These are phyloP conservation scores for Homarus gammarus DNA, from an alignment of 2,888 invertebrate genomes.

Conservation along the genomic window DNA sequence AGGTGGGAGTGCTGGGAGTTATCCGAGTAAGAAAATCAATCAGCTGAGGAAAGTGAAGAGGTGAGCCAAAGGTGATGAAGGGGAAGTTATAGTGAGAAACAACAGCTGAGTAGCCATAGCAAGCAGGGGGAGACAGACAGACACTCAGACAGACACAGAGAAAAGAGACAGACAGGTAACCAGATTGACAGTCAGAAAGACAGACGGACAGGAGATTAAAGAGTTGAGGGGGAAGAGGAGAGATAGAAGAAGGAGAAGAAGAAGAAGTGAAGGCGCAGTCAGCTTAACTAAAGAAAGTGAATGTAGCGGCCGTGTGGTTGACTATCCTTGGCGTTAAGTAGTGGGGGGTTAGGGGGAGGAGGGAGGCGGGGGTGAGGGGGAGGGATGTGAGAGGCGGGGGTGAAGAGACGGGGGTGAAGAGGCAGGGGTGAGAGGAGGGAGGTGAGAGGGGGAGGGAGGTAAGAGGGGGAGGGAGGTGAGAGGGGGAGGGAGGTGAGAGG, in stretches of 20 bases:
- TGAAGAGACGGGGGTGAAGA: neutral
- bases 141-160: too few relatives aligned
- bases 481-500: neutral
- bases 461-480: neutral
- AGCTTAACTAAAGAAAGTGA: conserved; percentile 15
- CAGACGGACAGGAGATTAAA: too few relatives aligned
- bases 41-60: neutral
- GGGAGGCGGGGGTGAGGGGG: neutral
- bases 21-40: neutral
- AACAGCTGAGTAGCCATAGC: neutral
- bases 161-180: too few relatives aligned
- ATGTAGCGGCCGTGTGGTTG: neutral
- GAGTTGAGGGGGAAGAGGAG: neutral
- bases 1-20: too few relatives aligned
- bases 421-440: neutral
- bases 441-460: neutral
- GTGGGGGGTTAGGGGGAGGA: neutral
- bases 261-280: neutral
- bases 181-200: too few relatives aligned
- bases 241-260: neutral
- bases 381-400: neutral
- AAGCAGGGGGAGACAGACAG: too few relatives aligned
- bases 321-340: conserved; percentile 1
- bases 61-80: neutral
- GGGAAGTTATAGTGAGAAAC: neutral